phyloP scores from a whole-genome alignment of 37 sponge, comb jelly and placozoan genomes.

The Eunapius fragilis region DNA sequence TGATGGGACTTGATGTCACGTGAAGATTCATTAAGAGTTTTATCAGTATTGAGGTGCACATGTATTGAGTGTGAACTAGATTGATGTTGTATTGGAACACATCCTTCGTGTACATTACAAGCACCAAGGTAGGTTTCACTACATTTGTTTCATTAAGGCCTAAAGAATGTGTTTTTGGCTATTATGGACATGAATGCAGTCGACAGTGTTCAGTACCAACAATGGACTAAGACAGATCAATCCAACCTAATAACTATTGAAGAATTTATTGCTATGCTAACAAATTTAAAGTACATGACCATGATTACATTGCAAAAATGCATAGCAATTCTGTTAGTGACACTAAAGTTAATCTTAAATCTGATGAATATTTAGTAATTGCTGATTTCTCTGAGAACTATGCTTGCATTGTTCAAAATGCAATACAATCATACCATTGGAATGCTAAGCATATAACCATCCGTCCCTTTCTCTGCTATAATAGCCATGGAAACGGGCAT shows the following conservation, averaged over 20 bases:
- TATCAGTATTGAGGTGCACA: too few species aligned
- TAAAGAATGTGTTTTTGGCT: too few species aligned
- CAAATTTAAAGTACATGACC: too few species aligned
- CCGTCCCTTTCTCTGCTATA: slow-evolving; percentile 51
- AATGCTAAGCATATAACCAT: slow-evolving; percentile 54
- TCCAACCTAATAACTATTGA: slow-evolving; percentile 21
- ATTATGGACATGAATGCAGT: slow-evolving; percentile 21
- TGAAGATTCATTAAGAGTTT: too few species aligned
- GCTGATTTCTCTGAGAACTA: slow-evolving; percentile 61
- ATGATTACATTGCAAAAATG: too few species aligned
- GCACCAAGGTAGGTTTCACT: too few species aligned
- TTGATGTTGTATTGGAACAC: too few species aligned
- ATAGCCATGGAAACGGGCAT: neutral
- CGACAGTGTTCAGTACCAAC: slow-evolving; percentile 13
- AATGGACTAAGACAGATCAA: slow-evolving; percentile 35
- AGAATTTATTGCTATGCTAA: slow-evolving; percentile 7
- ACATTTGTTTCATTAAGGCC: too few species aligned
- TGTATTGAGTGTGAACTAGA: too few species aligned
- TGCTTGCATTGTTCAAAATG: slow-evolving; percentile 60
- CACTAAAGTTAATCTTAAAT: slow-evolving; percentile 3
- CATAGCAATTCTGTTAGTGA: too few species aligned
- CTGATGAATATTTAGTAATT: slow-evolving; percentile 27
- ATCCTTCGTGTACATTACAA: too few species aligned
- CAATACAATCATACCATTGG: slow-evolving; percentile 60
- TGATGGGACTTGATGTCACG: too few species aligned